Base-by-base conservation (phyloP, 2,888 invertebrate species). In the Leptinotarsa haldemani region DNA sequence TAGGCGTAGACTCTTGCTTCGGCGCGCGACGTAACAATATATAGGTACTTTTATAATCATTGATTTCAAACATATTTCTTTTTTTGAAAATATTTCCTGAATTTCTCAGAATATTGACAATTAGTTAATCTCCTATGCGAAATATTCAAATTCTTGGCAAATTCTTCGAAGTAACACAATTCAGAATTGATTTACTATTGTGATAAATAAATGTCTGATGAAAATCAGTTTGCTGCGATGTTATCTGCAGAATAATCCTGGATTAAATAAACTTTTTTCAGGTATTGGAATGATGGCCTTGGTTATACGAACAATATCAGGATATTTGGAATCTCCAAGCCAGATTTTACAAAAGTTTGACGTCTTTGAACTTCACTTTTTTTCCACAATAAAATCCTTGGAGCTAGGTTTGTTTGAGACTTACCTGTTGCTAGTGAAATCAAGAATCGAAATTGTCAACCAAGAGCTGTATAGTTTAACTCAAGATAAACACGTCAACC, bases 391-490 rank as follows among this genome's bases (percentile, higher is more conserved):
- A 18, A 12, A 56, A 68, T 15, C 56, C 22, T 16, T 68, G 58
- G 68, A 15, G 58, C 15, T 25, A n/a, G 12, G 3, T 9, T 16
- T 46, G 16, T 68, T 68, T 40, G 25, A 12, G 46, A 30, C 58
- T 22, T 68, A 58, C 68, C 20, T 68, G 40, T 20, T 58, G 12
- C 18, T 68, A 5, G 4, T 68, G 9, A 53, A 30, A 46, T 50
- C 48, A 50, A 22, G 68, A 22, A 25, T 68, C 9, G 7, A 25
- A 58, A 22, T 47, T 16, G 22, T 68, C 53, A 68, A 68, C n/a
- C 15, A 16, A 18, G 40, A 68, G n/a, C 56, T 68, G 30, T 5
- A 25, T 25, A 53, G 4, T 52, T 25, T 68, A n/a, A 58, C 47
- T 46, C n/a, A 18, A 52, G 9, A n/a, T 52, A 18, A 7, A 20